phyloP scores from a whole-genome alignment of 2,797 vertebrate genomes.

The Melopsittacus undulatus region DNA sequence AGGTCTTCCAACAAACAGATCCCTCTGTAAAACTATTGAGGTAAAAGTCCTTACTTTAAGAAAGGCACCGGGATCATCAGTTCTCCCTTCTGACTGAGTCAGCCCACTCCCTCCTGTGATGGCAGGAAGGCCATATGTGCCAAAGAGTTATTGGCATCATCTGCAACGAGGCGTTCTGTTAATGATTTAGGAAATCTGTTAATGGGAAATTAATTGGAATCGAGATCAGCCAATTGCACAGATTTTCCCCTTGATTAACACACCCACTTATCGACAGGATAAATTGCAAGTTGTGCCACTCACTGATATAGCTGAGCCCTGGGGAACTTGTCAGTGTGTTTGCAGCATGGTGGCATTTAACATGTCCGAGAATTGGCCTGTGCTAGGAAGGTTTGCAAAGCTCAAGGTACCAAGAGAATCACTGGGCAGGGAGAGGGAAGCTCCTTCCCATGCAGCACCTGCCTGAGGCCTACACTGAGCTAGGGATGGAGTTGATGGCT shows the following conservation, averaged over 20 bases:
- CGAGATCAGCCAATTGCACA: constrained; percentile 57
- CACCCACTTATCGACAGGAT: constrained; percentile 41
- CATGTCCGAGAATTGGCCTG: accelerated
- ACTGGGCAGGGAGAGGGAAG: background rate
- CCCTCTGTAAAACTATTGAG: background rate
- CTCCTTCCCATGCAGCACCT: accelerated
- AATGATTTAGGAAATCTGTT: constrained; percentile 62
- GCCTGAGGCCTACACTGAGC: background rate
- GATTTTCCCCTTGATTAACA: constrained; percentile 59
- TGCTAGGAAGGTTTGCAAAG: background rate
- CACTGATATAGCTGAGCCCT: background rate
- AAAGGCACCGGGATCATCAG: background rate
- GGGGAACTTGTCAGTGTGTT: background rate
- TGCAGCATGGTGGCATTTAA: background rate
- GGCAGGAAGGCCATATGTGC: constrained; percentile 25
- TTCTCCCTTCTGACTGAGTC: background rate
- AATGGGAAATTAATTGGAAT: constrained; percentile 67
- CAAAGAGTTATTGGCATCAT: constrained; percentile 45
- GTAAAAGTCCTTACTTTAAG: background rate
- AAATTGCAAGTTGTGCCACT: constrained; percentile 39
- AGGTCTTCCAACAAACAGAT: background rate
- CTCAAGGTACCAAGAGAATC: background rate
- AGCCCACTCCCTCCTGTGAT: background rate
- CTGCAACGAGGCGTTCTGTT: constrained; percentile 24
- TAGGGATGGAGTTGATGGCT: background rate